Evolutionary conservation across 2,797 vertebrate genomes (phyloP).

Genomic region (Crenichthys baileyi): DNA sequence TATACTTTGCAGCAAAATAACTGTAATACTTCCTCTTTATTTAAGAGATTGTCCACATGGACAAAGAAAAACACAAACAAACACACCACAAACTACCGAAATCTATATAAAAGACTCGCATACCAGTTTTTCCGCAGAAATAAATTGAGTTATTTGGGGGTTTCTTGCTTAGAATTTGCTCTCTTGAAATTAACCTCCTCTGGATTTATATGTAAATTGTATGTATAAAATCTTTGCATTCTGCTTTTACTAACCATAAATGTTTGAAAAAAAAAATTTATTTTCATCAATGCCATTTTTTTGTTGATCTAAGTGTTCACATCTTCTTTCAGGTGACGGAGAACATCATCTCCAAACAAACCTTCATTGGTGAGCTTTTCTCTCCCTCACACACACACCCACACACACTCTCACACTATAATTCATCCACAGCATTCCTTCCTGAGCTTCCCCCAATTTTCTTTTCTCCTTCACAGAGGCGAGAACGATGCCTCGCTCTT

Average conservation of each 20-base stretch:
- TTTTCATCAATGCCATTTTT: background rate
- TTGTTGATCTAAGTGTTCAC: background rate
- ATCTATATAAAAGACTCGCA: too few species aligned
- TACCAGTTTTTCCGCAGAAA: too few species aligned
- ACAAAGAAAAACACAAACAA: too few species aligned
- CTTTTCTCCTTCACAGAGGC: conserved; percentile 67
- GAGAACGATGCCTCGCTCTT: conserved; percentile 76
- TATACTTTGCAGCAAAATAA: background rate
- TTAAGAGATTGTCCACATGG: too few species aligned
- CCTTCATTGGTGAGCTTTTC: conserved; percentile 80
- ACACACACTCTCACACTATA: background rate
- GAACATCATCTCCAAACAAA: conserved; percentile 81
- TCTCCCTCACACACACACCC: background rate
- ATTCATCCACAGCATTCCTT: background rate
- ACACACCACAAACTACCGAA: too few species aligned
- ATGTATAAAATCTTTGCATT: background rate
- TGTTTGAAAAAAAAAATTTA: background rate
- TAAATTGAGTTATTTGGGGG: background rate
- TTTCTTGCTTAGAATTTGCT: background rate
- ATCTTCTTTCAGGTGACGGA: conserved; percentile 83
- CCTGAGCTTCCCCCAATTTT: background rate
- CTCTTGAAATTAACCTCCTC: background rate
- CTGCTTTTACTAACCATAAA: background rate
- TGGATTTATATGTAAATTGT: background rate
- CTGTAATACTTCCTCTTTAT: background rate